A percentile compares a stretch with the other conserved stretches of the same genome.
Evolutionary conservation across 2,113 vertebrate genomes (phyloP).

Genomic region (Fregata magnificens): DNA sequence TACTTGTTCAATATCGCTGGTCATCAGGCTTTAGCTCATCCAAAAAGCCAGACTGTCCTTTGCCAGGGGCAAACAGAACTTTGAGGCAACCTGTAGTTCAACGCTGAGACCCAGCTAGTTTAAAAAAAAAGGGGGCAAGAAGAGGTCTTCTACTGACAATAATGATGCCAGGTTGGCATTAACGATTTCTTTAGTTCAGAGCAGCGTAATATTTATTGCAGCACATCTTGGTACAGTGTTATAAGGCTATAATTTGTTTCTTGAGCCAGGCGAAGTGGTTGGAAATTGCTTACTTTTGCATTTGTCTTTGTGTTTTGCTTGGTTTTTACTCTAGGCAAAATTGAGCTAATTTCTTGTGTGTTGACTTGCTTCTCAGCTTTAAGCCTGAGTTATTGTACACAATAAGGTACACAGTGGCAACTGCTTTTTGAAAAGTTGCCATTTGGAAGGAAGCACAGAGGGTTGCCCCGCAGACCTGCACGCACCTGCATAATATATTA

Average conservation of each 20-base stretch:
- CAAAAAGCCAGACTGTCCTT: neutral
- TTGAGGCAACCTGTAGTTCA: neutral
- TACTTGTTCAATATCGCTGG: fast-evolving
- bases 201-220: neutral
- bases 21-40: neutral
- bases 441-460: neutral
- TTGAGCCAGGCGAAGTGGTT: neutral
- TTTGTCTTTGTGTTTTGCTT: neutral
- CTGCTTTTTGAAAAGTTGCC: neutral
- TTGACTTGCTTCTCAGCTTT: neutral
- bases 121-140: neutral
- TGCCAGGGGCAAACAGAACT: neutral
- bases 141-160: neutral
- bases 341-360: neutral
- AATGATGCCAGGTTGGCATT: neutral
- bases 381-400: neutral
- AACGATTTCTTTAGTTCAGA: neutral
- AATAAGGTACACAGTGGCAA: neutral
- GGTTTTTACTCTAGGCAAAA: neutral
- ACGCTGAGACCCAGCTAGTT: neutral
- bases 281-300: neutral
- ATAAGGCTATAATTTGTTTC: neutral
- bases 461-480: neutral
- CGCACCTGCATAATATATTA: neutral
- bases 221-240: neutral